Conservation (phyloP, 2,797 vertebrate species). For the Tragopan temminckii region DNA sequence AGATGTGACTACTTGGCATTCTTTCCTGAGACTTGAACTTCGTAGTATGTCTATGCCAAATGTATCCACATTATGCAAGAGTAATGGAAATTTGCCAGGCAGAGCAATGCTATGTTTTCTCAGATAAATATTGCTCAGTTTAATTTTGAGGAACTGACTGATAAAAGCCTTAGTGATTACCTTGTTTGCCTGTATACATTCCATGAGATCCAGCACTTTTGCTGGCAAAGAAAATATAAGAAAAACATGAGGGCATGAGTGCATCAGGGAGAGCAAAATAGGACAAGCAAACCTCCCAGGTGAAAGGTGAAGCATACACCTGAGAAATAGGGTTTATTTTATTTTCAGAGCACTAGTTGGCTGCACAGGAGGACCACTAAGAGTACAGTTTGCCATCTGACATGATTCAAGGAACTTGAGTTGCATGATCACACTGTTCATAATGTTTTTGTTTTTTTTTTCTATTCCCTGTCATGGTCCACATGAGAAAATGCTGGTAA, state of each 20-base stretch:
- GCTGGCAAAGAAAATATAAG: not conserved
- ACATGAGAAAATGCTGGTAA: not conserved
- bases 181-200: slow-evolving; percentile 53
- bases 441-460: not conserved
- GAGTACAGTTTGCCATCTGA: not conserved
- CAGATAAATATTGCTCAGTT: slow-evolving; percentile 72
- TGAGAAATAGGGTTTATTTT: not conserved
- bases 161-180: slow-evolving; percentile 63
- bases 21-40: slow-evolving; percentile 67
- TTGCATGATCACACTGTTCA: not conserved
- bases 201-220: not conserved
- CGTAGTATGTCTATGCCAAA: slow-evolving; percentile 70
- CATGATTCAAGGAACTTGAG: not conserved
- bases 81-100: slow-evolving; percentile 70
- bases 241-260: not conserved
- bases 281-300: not conserved
- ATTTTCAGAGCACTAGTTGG: not conserved
- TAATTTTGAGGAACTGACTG: slow-evolving; percentile 69
- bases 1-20: slow-evolving; percentile 76
- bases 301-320: not conserved
- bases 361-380: not conserved
- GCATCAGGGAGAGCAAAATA: not conserved
- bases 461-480: not conserved
- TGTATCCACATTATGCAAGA: slow-evolving; percentile 75
- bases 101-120: slow-evolving; percentile 70